These are phyloP conservation scores for Machimus rusticus DNA, from an alignment of 2,888 invertebrate genomes.

Conservation along the genomic window DNA sequence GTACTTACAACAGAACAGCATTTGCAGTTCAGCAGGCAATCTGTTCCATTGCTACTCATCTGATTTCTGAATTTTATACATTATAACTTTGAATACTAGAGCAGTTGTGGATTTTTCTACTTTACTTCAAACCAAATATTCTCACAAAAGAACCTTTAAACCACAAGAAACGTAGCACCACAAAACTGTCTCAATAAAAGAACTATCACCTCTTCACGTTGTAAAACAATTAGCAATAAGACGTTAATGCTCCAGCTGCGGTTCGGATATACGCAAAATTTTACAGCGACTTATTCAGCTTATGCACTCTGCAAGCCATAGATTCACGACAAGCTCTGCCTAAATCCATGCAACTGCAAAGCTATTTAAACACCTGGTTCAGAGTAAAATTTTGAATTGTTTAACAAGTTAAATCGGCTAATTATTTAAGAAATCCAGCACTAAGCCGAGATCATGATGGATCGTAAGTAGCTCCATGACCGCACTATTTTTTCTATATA, in stretches of 20 bases:
- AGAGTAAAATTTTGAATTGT: neutral
- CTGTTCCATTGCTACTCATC: slow-evolving; percentile 44
- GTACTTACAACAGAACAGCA: slow-evolving; percentile 49
- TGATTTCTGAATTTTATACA: slow-evolving; percentile 9
- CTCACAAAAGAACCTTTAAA: neutral
- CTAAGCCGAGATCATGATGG: neutral
- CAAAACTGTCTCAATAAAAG: neutral
- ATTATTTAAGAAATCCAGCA: neutral
- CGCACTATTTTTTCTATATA: neutral
- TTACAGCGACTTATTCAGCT: neutral
- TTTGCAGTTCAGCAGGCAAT: slow-evolving; percentile 46
- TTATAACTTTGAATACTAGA: neutral
- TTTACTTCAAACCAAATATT: neutral
- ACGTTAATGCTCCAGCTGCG: neutral
- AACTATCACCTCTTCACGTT: neutral
- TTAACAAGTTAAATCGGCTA: neutral
- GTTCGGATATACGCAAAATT: neutral
- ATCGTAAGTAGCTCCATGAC: neutral
- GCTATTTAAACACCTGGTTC: neutral
- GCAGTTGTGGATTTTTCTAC: neutral
- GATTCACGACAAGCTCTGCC: neutral
- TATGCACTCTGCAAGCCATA: neutral
- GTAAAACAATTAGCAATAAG: neutral
- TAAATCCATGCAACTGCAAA: slow-evolving; percentile 21
- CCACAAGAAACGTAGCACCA: neutral